phyloP scores from a whole-genome alignment of 1,140 invertebrate species.

The Drosophila ironensis region DNA sequence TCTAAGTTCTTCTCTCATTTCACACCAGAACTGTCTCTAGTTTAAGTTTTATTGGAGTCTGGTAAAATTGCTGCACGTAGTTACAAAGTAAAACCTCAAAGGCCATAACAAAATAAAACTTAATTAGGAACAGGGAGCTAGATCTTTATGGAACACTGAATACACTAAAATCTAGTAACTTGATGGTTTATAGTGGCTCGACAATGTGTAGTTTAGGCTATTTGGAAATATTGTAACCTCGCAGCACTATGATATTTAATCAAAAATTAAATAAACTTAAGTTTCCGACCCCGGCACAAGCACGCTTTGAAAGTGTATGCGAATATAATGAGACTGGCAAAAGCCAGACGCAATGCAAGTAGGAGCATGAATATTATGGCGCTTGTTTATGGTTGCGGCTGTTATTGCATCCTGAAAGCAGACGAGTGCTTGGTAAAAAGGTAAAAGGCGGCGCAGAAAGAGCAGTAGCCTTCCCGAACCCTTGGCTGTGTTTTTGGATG shows the following conservation, averaged over 20 bases:
- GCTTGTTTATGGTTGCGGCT: constrained; percentile 32
- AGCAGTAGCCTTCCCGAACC: background rate
- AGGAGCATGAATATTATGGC: constrained; percentile 39
- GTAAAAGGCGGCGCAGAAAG: background rate
- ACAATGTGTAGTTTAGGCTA: too few relatives aligned
- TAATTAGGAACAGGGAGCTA: too few relatives aligned
- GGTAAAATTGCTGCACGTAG: too few relatives aligned
- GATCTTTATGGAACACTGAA: too few relatives aligned
- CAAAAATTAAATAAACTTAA: background rate
- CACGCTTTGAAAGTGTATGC: background rate
- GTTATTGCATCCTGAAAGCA: constrained; percentile 18
- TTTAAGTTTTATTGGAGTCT: too few relatives aligned
- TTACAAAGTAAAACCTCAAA: too few relatives aligned
- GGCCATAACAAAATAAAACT: too few relatives aligned
- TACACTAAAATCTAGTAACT: too few relatives aligned
- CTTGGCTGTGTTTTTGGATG: constrained; percentile 20
- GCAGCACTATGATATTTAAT: background rate
- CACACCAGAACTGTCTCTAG: too few relatives aligned
- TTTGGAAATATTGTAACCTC: too few relatives aligned
- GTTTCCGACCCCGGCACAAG: background rate
- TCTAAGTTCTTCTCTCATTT: too few relatives aligned
- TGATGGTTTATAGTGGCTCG: too few relatives aligned
- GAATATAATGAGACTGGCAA: background rate
- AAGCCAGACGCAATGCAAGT: constrained; percentile 27
- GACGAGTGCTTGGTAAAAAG: background rate